phyloP scores from a whole-genome alignment of 1,140 invertebrate species.

The Philopotamus ludificatus region DNA sequence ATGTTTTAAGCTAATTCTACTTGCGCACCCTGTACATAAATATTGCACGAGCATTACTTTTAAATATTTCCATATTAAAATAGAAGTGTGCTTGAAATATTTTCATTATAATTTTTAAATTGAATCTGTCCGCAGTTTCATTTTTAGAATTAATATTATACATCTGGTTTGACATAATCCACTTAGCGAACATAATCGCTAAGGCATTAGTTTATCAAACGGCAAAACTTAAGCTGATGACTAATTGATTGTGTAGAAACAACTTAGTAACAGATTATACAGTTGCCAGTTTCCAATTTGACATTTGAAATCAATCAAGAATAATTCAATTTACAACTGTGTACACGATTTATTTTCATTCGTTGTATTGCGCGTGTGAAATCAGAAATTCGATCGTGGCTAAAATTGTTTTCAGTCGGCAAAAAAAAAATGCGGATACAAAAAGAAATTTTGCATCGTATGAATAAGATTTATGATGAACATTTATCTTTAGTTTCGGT shows the following conservation, averaged over 20 bases:
- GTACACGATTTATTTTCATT: too few relatives aligned
- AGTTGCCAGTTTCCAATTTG: too few relatives aligned
- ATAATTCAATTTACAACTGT: too few relatives aligned
- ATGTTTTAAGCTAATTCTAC: background rate
- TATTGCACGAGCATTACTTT: background rate
- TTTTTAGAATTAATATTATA: too few relatives aligned
- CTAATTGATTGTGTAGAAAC: constrained; percentile 2
- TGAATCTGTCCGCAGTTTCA: constrained; percentile 20
- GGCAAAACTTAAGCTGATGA: background rate
- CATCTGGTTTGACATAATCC: constrained; percentile 2
- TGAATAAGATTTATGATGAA: constrained; percentile 7
- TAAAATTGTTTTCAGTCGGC: background rate
- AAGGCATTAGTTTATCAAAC: background rate
- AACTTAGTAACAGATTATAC: background rate
- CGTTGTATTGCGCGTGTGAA: too few relatives aligned
- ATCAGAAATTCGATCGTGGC: background rate
- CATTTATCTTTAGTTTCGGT: constrained; percentile 19
- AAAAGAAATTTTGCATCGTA: constrained; percentile 13
- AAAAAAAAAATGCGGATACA: constrained; percentile 9
- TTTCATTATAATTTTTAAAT: constrained; percentile 27
- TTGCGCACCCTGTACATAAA: background rate
- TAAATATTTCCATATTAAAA: background rate
- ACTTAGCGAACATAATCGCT: background rate
- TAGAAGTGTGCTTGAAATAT: constrained; percentile 1
- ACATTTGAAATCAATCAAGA: too few relatives aligned